A percentile compares a stretch with the other conserved stretches of the same genome.
phyloP scores from a whole-genome alignment of 2,113 vertebrate genomes.

The Gymnogyps californianus region DNA sequence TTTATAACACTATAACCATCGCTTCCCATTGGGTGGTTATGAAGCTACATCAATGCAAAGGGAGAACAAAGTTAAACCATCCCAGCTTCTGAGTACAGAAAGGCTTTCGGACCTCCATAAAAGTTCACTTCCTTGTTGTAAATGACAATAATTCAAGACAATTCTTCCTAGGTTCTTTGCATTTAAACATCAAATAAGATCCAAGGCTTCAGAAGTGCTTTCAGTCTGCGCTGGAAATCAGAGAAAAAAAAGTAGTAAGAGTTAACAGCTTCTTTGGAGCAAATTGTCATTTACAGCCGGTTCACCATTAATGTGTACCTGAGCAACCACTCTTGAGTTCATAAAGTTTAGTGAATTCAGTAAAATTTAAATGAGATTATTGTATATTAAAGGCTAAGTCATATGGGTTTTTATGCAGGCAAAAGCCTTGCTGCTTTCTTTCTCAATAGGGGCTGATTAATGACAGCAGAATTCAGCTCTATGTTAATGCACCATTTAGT shows the following conservation, averaged over 20 bases:
- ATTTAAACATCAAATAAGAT: neutral
- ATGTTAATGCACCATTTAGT: neutral
- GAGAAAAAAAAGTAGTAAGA: neutral
- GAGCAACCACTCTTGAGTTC: neutral
- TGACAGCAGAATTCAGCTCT: neutral
- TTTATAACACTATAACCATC: constrained; percentile 34
- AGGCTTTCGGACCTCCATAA: neutral
- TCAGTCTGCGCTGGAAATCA: neutral
- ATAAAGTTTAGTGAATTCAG: neutral
- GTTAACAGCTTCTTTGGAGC: neutral
- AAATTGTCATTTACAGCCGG: neutral
- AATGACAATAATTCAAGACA: neutral
- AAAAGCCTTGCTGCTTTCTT: neutral
- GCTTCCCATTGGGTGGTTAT: neutral
- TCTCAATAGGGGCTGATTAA: constrained; percentile 18
- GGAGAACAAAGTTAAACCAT: constrained; percentile 22
- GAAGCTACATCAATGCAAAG: neutral
- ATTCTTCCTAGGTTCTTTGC: neutral
- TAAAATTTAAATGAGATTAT: neutral
- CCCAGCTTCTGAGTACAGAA: neutral
- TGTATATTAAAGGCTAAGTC: neutral
- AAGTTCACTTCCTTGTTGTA: neutral
- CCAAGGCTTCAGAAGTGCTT: neutral
- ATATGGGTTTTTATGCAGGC: neutral
- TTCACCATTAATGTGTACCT: neutral